These are phyloP conservation scores for Xylota sylvarum DNA, from an alignment of 2,888 invertebrate genomes.

Conservation along the genomic window DNA sequence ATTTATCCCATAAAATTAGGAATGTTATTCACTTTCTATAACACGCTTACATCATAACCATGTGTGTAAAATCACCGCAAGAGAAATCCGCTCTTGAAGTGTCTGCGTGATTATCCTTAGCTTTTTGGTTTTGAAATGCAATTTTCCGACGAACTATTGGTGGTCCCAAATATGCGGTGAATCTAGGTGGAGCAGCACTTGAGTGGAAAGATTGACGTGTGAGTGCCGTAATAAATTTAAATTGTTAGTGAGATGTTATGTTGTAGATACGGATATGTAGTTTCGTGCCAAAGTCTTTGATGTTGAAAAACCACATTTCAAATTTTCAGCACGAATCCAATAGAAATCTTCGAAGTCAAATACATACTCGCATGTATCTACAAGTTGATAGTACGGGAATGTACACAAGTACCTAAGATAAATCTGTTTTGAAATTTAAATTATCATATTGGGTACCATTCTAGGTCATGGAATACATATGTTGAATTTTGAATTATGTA, in stretches of 20 bases:
- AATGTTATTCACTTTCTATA: slow-evolving; percentile 58
- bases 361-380: not conserved
- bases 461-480: too few relatives aligned
- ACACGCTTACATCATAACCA: slow-evolving; percentile 64
- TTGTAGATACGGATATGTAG: not conserved
- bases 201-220: slow-evolving; percentile 29
- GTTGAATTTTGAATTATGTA: too few relatives aligned
- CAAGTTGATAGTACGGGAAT: too few relatives aligned
- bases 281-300: not conserved
- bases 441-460: too few relatives aligned
- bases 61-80: slow-evolving; percentile 70
- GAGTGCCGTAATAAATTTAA: slow-evolving; percentile 53
- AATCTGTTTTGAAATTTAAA: too few relatives aligned
- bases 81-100: slow-evolving; percentile 33
- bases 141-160: slow-evolving; percentile 41
- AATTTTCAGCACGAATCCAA: not conserved
- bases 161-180: slow-evolving; percentile 4
- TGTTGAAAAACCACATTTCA: slow-evolving; percentile 8
- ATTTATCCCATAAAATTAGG: slow-evolving; percentile 82
- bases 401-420: too few relatives aligned
- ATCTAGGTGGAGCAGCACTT: not conserved
- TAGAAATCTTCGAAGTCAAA: too few relatives aligned
- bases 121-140: slow-evolving; percentile 14
- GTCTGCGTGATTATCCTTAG: slow-evolving; percentile 1
- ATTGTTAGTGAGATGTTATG: slow-evolving; percentile 20